Evolutionary conservation across 2,797 vertebrate species (phyloP).

Genomic region (Limnodromus scolopaceus): DNA sequence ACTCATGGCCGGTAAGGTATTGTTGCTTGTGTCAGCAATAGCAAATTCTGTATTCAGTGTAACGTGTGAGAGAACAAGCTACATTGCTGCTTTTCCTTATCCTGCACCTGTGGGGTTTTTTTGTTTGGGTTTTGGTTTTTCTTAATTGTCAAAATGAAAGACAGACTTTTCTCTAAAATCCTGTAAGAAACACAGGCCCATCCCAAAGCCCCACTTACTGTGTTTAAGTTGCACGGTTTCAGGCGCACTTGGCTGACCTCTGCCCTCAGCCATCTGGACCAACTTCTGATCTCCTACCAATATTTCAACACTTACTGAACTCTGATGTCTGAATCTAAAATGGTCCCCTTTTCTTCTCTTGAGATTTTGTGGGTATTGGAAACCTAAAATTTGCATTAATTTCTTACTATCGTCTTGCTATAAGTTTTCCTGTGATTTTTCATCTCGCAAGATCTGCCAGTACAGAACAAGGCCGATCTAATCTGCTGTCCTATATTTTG

Average conservation of each 20-base stretch:
- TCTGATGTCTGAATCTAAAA: not conserved
- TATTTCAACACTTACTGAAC: not conserved
- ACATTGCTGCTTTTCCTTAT: not conserved
- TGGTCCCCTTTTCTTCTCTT: not conserved
- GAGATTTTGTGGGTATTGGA: not conserved
- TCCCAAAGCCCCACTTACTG: not conserved
- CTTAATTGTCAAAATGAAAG: not conserved
- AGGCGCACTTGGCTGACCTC: not conserved
- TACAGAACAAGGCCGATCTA: not conserved
- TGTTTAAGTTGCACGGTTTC: not conserved
- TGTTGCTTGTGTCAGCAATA: not conserved
- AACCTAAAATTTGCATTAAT: not conserved
- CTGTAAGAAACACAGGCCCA: not conserved
- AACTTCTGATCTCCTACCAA: not conserved
- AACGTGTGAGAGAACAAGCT: not conserved
- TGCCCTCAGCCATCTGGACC: not conserved
- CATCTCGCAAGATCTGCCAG: not conserved
- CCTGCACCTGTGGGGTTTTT: not conserved
- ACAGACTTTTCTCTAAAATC: not conserved
- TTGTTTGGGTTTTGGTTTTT: fast-evolving
- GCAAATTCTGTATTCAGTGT: not conserved
- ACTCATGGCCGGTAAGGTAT: not conserved
- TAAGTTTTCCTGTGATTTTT: not conserved
- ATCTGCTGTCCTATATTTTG: not conserved
- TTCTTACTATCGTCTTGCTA: not conserved